phyloP scores from a whole-genome alignment of 2,113 vertebrate genomes.

The Struthidea cinerea region DNA sequence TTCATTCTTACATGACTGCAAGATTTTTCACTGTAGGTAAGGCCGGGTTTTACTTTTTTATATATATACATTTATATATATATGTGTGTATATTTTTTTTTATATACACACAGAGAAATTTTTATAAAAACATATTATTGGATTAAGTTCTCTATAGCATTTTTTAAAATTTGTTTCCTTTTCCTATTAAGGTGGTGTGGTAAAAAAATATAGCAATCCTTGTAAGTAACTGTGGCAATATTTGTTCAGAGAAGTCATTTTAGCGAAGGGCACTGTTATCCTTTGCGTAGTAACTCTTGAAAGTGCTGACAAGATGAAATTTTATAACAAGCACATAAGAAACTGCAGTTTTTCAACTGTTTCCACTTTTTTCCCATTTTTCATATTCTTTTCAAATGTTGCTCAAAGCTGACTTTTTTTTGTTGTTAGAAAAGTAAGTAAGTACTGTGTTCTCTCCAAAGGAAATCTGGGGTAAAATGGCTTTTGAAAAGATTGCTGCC shows the following conservation, averaged over 20 bases:
- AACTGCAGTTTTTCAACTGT: neutral
- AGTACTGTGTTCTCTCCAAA: rapidly evolving
- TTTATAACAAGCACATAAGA: neutral
- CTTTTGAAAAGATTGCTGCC: neutral
- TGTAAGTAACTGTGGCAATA: neutral
- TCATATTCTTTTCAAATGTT: neutral
- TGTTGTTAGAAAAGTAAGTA: neutral
- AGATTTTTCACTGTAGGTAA: constrained; percentile 43
- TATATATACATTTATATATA: neutral
- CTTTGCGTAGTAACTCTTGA: neutral
- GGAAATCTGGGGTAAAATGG: neutral
- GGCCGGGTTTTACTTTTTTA: neutral
- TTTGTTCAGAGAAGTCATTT: neutral
- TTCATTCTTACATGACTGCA: neutral
- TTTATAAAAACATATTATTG: neutral
- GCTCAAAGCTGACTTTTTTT: neutral
- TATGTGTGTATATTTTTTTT: neutral
- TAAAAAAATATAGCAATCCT: neutral
- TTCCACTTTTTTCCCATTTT: neutral
- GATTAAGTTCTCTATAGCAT: neutral
- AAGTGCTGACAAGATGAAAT: neutral
- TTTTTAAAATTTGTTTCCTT: neutral
- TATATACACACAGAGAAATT: neutral
- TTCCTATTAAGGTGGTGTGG: neutral
- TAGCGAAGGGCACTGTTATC: neutral